phyloP scores from a whole-genome alignment of 2,888 invertebrate genomes.

The Therioaphis trifolii region DNA sequence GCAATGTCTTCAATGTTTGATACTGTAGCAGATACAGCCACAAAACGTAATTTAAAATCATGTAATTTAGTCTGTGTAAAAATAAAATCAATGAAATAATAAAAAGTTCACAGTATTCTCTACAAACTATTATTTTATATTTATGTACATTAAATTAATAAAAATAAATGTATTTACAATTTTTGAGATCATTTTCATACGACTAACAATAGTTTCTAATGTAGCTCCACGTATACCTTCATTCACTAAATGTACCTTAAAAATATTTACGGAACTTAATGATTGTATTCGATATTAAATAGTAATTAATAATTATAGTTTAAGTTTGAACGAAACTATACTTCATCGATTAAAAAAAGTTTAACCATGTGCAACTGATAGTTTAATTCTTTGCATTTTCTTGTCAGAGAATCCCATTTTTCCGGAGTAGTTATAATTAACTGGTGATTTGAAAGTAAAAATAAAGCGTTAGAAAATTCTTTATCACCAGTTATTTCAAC shows the following conservation, averaged over 20 bases:
- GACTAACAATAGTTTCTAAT: constrained; percentile 81
- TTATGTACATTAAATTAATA: neutral
- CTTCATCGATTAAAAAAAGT: constrained; percentile 81
- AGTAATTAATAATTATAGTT: too few species aligned
- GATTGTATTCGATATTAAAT: too few species aligned
- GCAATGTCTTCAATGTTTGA: constrained; percentile 82
- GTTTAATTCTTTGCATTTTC: constrained; percentile 79
- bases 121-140: too few species aligned
- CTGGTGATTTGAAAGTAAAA: constrained; percentile 70
- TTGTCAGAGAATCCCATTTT: constrained; percentile 85
- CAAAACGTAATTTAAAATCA: constrained; percentile 69
- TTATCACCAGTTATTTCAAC: constrained; percentile 83
- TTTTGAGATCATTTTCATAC: constrained; percentile 79
- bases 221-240: constrained; percentile 80
- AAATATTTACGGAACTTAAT: neutral
- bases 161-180: constrained; percentile 65
- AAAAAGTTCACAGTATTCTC: neutral
- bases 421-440: constrained; percentile 85
- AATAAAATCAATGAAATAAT: neutral
- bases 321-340: constrained; percentile 65
- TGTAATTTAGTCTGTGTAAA: constrained; percentile 21
- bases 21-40: constrained; percentile 84
- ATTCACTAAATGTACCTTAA: constrained; percentile 77
- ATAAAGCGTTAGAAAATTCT: constrained; percentile 72
- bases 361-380: constrained; percentile 72